A percentile compares a stretch with the other conserved stretches of the same genome.
phyloP scores from a whole-genome alignment of 2,113 vertebrate genomes.

The Gracilinanus agilis region DNA sequence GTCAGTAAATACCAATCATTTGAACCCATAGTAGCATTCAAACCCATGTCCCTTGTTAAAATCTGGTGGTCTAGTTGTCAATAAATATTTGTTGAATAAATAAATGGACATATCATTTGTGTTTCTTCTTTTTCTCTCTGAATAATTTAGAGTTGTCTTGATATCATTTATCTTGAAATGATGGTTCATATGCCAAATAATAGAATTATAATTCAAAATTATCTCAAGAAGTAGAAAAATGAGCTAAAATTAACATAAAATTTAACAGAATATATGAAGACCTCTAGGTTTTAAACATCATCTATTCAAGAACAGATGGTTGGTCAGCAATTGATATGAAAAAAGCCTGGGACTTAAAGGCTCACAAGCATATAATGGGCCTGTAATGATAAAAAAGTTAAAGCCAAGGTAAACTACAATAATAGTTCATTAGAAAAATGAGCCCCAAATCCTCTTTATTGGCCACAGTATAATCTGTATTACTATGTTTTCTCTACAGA shows the following conservation, averaged over 20 bases:
- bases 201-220: neutral
- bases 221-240: neutral
- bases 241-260: neutral
- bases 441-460: neutral
- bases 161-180: neutral
- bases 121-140: neutral
- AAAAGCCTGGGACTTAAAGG: constrained; percentile 1
- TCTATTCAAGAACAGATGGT: neutral
- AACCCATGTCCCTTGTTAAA: no score
- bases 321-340: neutral
- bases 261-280: neutral
- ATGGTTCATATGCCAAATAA: neutral
- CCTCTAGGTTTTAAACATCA: neutral
- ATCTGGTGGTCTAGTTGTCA: no score
- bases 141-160: neutral
- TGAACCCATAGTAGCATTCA: no score
- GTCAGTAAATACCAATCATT: no score
- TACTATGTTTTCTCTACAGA: constrained; percentile 6
- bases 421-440: constrained; percentile 2
- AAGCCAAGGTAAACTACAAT: neutral
- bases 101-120: neutral
- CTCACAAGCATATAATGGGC: neutral
- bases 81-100: no score
- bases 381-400: neutral
- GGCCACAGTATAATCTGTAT: neutral